Conservation (phyloP, 2,113 vertebrate species). For the Gymnarchus niloticus region DNA sequence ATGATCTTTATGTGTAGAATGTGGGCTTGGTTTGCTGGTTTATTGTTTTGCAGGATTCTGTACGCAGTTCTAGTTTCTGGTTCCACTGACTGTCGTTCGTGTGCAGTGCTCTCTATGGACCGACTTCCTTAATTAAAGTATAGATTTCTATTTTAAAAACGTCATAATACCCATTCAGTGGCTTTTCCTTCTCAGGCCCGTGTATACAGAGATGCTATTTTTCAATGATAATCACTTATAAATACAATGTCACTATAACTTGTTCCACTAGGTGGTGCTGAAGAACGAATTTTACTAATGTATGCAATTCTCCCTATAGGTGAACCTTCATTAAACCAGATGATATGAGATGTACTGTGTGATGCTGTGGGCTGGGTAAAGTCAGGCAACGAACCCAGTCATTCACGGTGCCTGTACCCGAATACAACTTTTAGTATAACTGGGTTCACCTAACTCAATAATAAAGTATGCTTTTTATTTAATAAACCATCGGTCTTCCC, state of each 20-base stretch:
- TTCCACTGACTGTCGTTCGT: background rate
- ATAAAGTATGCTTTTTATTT: too few relatives aligned
- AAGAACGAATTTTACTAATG: too few relatives aligned
- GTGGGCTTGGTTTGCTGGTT: background rate
- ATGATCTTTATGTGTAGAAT: background rate
- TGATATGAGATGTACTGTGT: too few relatives aligned
- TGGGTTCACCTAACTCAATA: too few relatives aligned
- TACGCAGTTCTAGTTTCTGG: background rate
- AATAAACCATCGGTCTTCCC: too few relatives aligned
- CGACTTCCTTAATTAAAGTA: background rate
- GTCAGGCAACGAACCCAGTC: background rate
- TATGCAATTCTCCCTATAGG: too few relatives aligned
- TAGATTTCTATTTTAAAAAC: too few relatives aligned
- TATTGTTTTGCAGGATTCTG: background rate
- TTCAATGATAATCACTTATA: background rate
- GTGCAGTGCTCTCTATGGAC: background rate
- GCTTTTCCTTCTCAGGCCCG: too few relatives aligned
- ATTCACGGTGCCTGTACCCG: background rate
- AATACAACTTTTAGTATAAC: background rate
- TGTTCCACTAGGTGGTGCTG: constrained; percentile 2
- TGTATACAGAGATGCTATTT: background rate
- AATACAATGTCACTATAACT: background rate
- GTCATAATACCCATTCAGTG: too few relatives aligned
- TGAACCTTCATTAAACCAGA: too few relatives aligned
- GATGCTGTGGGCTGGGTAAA: background rate